Evolutionary conservation across 2,113 vertebrate genomes (phyloP).

Genomic region (Anas platyrhynchos): DNA sequence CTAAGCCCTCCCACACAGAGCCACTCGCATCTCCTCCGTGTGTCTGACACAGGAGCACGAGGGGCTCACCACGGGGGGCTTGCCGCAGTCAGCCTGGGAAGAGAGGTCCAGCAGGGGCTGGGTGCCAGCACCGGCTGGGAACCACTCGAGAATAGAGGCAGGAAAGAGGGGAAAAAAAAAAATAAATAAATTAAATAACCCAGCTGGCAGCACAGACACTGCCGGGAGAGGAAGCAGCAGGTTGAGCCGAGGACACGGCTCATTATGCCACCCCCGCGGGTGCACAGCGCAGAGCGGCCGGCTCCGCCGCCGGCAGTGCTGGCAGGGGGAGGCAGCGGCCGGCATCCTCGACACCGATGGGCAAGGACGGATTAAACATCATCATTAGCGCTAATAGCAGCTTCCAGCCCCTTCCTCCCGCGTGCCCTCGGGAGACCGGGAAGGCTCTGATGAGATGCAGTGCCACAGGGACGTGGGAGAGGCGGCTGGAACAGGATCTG

Average conservation of each 20-base stretch:
- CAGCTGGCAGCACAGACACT: slow-evolving; percentile 63
- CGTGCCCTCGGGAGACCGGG: background rate
- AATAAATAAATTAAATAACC: slow-evolving; percentile 40
- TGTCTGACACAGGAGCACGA: background rate
- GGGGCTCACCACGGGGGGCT: background rate
- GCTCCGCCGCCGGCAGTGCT: background rate
- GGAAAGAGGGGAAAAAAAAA: background rate
- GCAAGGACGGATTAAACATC: background rate
- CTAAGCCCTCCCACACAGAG: background rate
- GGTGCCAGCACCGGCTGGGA: slow-evolving; percentile 31
- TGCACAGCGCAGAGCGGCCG: background rate
- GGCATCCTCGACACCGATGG: background rate
- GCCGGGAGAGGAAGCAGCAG: slow-evolving; percentile 61
- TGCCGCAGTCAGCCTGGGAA: background rate
- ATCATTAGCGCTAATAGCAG: background rate
- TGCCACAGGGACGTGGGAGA: background rate
- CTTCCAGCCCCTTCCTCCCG: background rate
- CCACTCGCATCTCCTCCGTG: fast-evolving
- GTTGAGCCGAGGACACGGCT: slow-evolving; percentile 68
- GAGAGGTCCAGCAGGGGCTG: background rate
- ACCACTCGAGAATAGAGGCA: slow-evolving; percentile 38
- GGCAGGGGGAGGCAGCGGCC: background rate
- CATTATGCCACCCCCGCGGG: slow-evolving; percentile 66
- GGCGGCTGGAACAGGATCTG: background rate
- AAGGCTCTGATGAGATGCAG: background rate